A percentile compares a stretch with the other conserved stretches of the same genome.
phyloP scores from a whole-genome alignment of 2,888 invertebrate species.

The Slavum lentiscoides region DNA sequence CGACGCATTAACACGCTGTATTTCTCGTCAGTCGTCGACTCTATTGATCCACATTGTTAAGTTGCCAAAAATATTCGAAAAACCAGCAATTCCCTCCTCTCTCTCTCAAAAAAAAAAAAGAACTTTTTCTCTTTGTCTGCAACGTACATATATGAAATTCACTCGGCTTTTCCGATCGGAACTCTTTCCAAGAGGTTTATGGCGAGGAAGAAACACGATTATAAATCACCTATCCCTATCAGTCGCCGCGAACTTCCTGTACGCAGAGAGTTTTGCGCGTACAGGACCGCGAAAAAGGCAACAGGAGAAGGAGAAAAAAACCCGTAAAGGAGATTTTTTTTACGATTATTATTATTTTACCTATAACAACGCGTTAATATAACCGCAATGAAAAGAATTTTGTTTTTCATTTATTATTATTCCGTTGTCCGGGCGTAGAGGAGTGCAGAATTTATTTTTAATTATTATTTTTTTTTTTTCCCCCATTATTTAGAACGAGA shows the following conservation, averaged over 20 bases:
- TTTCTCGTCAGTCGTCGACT: background rate
- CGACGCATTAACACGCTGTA: constrained; percentile 8
- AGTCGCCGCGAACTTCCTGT: constrained; percentile 43
- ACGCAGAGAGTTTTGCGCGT: background rate
- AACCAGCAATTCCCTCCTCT: constrained; percentile 9
- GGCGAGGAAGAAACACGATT: constrained; percentile 45
- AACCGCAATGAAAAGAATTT: too few relatives aligned
- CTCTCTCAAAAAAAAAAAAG: constrained; percentile 15
- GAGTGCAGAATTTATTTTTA: background rate
- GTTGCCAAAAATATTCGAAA: constrained; percentile 40
- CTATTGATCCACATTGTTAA: constrained; percentile 36
- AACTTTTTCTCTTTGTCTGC: constrained; percentile 32
- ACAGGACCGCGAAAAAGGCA: constrained; percentile 30
- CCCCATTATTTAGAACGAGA: too few relatives aligned
- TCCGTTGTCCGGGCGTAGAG: background rate
- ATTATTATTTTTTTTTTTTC: too few relatives aligned
- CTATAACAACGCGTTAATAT: background rate
- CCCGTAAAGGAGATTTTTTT: constrained; percentile 13
- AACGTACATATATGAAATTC: constrained; percentile 21
- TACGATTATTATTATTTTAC: constrained; percentile 7
- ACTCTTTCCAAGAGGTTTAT: constrained; percentile 45
- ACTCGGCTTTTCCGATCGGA: constrained; percentile 44
- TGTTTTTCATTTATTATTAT: background rate
- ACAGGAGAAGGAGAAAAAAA: background rate
- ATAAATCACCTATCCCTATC: constrained; percentile 53